Conservation (phyloP, 2,797 vertebrate genomes). For the Rhodeus uyekii region DNA sequence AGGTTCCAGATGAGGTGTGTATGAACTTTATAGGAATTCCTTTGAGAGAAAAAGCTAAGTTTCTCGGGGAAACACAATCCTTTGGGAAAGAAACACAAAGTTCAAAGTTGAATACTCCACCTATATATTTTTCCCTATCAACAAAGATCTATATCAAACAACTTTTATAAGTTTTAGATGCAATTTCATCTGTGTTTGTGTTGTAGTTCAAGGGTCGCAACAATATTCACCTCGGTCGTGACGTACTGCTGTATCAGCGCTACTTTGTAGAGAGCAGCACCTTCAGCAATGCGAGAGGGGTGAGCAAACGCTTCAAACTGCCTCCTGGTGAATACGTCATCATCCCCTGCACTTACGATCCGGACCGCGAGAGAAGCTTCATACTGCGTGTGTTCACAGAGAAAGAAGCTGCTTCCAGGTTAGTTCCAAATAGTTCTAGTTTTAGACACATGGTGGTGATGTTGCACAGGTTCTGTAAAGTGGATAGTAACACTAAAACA, state of each 20-base stretch:
- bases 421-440: not conserved
- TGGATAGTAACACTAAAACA: not conserved
- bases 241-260: conserved; percentile 71
- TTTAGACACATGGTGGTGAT: not conserved
- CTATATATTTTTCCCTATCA: too few species aligned
- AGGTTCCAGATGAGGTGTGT: conserved; percentile 52
- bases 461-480: too few species aligned
- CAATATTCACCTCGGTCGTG: conserved; percentile 80
- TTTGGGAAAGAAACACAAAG: not conserved
- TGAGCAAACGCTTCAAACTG: conserved; percentile 74
- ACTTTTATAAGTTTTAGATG: too few species aligned
- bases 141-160: too few species aligned
- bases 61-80: too few species aligned
- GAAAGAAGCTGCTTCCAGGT: conserved; percentile 73
- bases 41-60: too few species aligned
- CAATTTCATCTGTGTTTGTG: not conserved
- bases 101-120: too few species aligned
- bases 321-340: conserved; percentile 78
- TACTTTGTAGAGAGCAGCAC: conserved; percentile 62
- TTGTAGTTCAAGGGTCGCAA: conserved; percentile 76
- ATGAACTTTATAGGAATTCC: not conserved
- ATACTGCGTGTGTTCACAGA: conserved; percentile 78
- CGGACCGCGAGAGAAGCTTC: conserved; percentile 73
- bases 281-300: conserved; percentile 76
- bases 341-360: conserved; percentile 75